Evolutionary conservation across 2,888 invertebrate species (phyloP), one percentile per base, ranked within the genome.

Genomic region (Neoscelio sp.): DNA sequence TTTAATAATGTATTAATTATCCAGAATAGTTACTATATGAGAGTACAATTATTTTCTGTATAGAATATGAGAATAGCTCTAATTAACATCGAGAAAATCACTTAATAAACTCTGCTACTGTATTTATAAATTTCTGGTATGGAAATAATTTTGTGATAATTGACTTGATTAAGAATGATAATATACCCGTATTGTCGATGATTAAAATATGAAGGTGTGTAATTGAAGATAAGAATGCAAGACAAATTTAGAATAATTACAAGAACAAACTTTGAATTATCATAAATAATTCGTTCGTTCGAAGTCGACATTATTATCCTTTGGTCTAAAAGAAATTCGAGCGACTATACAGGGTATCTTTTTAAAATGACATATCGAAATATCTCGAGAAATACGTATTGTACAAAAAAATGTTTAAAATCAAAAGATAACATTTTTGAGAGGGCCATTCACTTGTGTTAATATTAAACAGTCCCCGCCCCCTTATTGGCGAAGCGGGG

Each of bases 161-260:
- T 65, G 62, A 64, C 56, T 38, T 52, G 46, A 54, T 73, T 44
- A 56, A 65, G 65, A 65, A 74, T 74, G 74, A 58, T 75, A 67
- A 75, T 74, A 13, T 20, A 20, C 26, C 17, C 35, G 42, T 42
- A 54, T 64, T 54, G 46, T 64, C 38, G 18, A 62, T 17, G 28
- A 50, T 48, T 60, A 3, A 30, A 46, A 18, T 33, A 23, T 30
- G n/a, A 18, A 54, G 35, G 35, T 28, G 30, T 44, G 35, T 73
- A 54, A 56, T 74, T 52, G 18, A 4, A 33, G 48, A 48, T 65
- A 56, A 33, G 62, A 56, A 40, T 17, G 7, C 23, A 20, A 28
- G 44, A 17, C 33, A 35, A 35, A 52, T 62, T 52, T 52, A 46
- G 44, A 65, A 65, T 58, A 58, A 58, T 58, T 38, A 48, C 40